These are phyloP conservation scores for Isurus oxyrinchus DNA, from an alignment of 2,113 vertebrate species.

Conservation along the genomic window DNA sequence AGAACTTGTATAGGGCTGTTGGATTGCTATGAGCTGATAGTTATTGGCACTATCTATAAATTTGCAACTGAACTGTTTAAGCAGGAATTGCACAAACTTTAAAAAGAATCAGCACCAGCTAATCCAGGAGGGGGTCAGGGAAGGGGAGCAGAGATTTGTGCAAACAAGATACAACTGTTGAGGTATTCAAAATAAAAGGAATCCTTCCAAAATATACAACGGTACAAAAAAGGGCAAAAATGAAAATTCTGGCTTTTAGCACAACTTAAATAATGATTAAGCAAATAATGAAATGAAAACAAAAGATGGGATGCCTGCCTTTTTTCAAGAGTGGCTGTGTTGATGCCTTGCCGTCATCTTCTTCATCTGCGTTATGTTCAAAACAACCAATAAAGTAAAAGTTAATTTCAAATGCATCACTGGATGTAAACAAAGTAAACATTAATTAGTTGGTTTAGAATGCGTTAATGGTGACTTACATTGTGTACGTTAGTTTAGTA, in stretches of 20 bases:
- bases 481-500: constrained; percentile 6
- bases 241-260: constrained; percentile 44
- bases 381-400: constrained; percentile 59
- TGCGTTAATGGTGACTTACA: background rate
- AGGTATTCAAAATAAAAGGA: constrained; percentile 40
- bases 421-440: constrained; percentile 49
- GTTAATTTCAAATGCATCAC: constrained; percentile 60
- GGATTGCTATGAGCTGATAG: background rate
- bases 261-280: constrained; percentile 49
- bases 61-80: background rate
- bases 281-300: constrained; percentile 56
- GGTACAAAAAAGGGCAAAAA: constrained; percentile 39
- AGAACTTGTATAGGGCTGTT: background rate
- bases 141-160: background rate
- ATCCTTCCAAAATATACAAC: constrained; percentile 44
- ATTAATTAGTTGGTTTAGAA: constrained; percentile 26
- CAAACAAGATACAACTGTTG: background rate
- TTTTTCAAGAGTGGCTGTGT: constrained; percentile 95
- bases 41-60: background rate
- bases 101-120: constrained; percentile 15
- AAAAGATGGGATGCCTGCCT: constrained; percentile 87
- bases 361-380: constrained; percentile 80
- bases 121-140: background rate
- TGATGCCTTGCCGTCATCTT: constrained; percentile 87
- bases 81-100: background rate